A percentile compares a stretch with the other conserved stretches of the same genome.
Evolutionary conservation across 2,888 invertebrate species (phyloP).

Genomic region (Andrena bicolor): DNA sequence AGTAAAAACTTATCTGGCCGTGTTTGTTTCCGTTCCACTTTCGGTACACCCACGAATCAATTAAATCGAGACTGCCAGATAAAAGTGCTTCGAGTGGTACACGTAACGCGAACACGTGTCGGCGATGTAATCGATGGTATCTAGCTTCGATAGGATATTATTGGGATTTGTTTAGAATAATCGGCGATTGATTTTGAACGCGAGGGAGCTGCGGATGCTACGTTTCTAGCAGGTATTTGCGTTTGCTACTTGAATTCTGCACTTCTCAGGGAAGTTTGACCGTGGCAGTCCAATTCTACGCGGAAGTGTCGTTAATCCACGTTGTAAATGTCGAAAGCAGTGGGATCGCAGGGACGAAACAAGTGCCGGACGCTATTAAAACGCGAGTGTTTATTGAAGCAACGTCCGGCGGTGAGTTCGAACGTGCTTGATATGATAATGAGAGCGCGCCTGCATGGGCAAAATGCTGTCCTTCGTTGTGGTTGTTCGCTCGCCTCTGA

Average conservation of each 20-base stretch:
- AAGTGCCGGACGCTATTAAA: conserved; percentile 16
- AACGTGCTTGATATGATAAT: conserved; percentile 42
- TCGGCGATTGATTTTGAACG: neutral
- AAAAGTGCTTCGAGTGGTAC: neutral
- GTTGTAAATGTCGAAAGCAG: neutral
- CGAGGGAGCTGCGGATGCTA: neutral
- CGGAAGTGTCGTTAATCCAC: neutral
- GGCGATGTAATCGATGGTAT: neutral
- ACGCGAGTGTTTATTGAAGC: conserved; percentile 6
- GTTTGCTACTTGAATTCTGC: too few relatives aligned
- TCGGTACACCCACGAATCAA: neutral
- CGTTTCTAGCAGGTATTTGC: too few relatives aligned
- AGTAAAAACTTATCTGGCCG: neutral
- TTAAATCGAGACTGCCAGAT: neutral
- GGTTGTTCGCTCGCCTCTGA: neutral
- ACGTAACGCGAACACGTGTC: neutral
- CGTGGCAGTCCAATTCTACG: neutral
- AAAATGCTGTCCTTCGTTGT: conserved; percentile 25
- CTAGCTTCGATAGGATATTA: neutral
- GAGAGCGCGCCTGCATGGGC: conserved; percentile 1
- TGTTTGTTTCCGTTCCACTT: neutral
- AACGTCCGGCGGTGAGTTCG: conserved; percentile 2
- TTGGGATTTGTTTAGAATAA: neutral
- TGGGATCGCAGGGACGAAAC: neutral
- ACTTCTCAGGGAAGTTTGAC: neutral